Conservation (phyloP, 35 echinoderm and acorn worm species). For the Strongylocentrotus purpuratus region DNA sequence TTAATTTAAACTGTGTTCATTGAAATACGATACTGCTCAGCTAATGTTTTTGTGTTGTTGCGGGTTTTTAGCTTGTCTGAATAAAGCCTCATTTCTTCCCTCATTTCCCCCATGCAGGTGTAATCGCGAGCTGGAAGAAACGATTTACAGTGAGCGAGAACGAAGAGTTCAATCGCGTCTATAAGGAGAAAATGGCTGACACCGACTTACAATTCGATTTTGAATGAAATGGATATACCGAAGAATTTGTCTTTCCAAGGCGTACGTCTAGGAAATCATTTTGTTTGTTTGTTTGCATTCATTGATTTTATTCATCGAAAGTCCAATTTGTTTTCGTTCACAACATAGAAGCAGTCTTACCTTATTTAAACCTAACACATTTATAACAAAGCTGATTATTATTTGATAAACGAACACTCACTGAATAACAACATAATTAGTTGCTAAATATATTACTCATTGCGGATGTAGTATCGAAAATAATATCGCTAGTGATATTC, state of each 20-base stretch:
- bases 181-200: conserved; percentile 36
- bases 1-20: not conserved
- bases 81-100: not conserved
- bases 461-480: too few relatives aligned
- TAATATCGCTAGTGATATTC: too few relatives aligned
- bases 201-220: conserved; percentile 33
- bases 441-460: too few relatives aligned
- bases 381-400: too few relatives aligned
- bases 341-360: too few relatives aligned
- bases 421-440: too few relatives aligned
- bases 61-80: not conserved
- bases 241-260: not conserved
- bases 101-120: not conserved
- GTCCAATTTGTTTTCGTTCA: too few relatives aligned
- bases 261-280: too few relatives aligned
- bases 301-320: too few relatives aligned
- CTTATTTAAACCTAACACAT: too few relatives aligned
- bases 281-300: too few relatives aligned
- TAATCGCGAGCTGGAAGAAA: conserved; percentile 20
- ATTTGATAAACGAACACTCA: too few relatives aligned
- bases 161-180: conserved; percentile 24
- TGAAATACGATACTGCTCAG: not conserved
- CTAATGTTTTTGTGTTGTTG: not conserved
- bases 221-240: not conserved
- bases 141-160: conserved; percentile 42